Base-by-base conservation (phyloP, 2,797 vertebrate genomes). In the Syngnathus rostellatus region DNA sequence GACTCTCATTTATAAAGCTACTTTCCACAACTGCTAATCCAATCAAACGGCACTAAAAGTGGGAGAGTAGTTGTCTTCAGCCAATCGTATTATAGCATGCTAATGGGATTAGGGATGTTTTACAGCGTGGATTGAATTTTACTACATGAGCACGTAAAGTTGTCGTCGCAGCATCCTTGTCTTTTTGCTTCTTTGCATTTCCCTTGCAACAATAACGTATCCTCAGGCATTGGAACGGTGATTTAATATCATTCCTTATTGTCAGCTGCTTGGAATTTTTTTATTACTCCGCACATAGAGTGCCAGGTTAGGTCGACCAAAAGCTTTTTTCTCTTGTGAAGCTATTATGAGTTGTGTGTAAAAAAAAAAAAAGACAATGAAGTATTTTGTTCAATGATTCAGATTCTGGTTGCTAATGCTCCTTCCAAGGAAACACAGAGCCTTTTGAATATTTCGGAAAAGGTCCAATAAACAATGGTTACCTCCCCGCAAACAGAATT, bases 31-130 rank as follows among this genome's bases (percentile, higher is more conserved):
- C 81, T 77, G 78, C 76, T 87, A 91, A 90, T 91, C 86, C 87
- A 86, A 86, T 89, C 83, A 85, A 82, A 80, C 71, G 62, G 71
- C 79, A 70, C 81, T 72, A 74, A 83, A 77, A 80, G 69, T 77
- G 63, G 82, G 72, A 77, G 81, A 68, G 68, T 80, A 81, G 75
- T 83, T 83, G 74, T 65, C 71, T 64, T 70, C 45, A 73, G 73
- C 84, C 84, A 88, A 89, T 90, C 78, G 68, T 67, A 78, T 91
- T 90, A 86, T 58, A 84, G 86, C 74, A 65, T 83, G 77, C 77
- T 86, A 89, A 90, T 74, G 76, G 86, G 90, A 90, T 92, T 88
- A 87, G 67, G 68, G 65, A 62, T 75, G 68, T 78, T 83, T 89
- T 85, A 82, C 74, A 68, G 78, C 72, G 76, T 17, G 45, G 82